Conservation (phyloP, 2,113 vertebrate species). For the Microcebus ravelobensis region DNA sequence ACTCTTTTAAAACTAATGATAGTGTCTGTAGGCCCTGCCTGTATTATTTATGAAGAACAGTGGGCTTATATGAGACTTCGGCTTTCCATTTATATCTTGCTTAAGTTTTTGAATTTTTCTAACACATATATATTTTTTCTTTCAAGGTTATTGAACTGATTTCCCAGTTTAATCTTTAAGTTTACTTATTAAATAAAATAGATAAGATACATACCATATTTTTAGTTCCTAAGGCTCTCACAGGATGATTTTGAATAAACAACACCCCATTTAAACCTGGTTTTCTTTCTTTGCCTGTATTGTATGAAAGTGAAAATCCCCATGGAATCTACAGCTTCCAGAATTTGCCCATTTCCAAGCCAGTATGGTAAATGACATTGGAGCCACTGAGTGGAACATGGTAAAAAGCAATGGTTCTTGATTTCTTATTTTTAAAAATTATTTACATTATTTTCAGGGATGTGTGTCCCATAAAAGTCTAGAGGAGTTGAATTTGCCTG, state of each 20-base stretch:
- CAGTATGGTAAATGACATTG: background rate
- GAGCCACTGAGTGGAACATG: background rate
- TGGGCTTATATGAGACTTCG: background rate
- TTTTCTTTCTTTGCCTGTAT: background rate
- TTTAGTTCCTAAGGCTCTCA: background rate
- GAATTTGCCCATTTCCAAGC: background rate
- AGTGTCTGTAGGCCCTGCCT: background rate
- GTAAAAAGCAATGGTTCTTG: background rate
- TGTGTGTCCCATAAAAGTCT: background rate
- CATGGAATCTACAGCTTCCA: background rate
- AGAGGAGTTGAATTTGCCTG: background rate
- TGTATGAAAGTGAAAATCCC: background rate
- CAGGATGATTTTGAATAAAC: constrained; percentile 14
- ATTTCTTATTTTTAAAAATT: background rate
- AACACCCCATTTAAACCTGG: background rate
- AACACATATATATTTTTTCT: background rate
- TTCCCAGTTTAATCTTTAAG: background rate
- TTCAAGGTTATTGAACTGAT: background rate
- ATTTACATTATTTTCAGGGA: background rate
- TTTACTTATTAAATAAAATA: background rate
- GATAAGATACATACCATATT: background rate
- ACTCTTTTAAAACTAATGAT: background rate
- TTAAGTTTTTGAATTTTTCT: constrained; percentile 45
- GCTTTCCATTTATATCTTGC: background rate
- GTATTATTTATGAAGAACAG: background rate